Percentiles rank a stretch among this genome's conserved stretches.
Conservation (phyloP, 2,113 vertebrate species). For the Centropristis striata region DNA sequence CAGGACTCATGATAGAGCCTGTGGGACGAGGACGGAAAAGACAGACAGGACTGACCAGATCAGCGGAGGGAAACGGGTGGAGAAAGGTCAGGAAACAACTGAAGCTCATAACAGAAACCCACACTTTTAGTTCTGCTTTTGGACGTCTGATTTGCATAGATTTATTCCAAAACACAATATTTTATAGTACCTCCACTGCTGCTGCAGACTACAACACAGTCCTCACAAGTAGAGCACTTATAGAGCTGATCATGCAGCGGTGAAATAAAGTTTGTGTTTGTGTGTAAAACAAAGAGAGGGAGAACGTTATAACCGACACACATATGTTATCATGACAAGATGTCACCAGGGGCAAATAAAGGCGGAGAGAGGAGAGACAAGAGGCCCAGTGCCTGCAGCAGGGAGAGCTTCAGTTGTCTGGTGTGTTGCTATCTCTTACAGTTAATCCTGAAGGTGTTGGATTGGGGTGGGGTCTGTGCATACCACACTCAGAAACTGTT, state of each 20-base stretch:
- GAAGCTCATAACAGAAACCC: neutral
- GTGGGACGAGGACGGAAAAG: slow-evolving; percentile 22
- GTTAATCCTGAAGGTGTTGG: neutral
- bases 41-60: neutral
- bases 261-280: neutral
- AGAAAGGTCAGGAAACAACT: slow-evolving; percentile 40
- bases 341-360: slow-evolving; percentile 15
- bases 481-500: neutral
- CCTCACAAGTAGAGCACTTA: too few relatives aligned
- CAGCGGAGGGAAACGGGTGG: neutral
- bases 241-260: neutral
- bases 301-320: slow-evolving; percentile 32
- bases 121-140: neutral
- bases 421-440: neutral
- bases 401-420: neutral
- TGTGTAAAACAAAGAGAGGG: neutral
- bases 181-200: neutral
- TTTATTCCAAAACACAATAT: neutral
- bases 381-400: neutral
- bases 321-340: slow-evolving; percentile 27
- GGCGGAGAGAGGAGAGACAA: neutral
- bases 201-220: neutral
- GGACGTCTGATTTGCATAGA: neutral
- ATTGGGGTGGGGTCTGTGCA: neutral
- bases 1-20: slow-evolving; percentile 5